phyloP scores from a whole-genome alignment of 2,888 invertebrate species.

The Cloeon dipterum region DNA sequence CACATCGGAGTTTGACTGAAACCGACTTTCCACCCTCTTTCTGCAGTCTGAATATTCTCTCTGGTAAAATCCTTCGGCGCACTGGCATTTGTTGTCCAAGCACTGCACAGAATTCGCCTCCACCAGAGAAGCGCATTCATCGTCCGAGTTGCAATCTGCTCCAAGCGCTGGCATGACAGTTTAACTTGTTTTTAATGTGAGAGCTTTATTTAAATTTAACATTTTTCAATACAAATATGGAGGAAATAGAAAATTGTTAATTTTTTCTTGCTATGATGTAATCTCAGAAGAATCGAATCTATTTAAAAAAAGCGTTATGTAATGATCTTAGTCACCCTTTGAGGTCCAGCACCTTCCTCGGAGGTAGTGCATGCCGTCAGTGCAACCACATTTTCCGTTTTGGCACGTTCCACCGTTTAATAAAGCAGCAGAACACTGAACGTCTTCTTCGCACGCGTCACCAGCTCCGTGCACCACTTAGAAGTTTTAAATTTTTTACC shows the following conservation, averaged over 20 bases:
- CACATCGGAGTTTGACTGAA: too few species aligned
- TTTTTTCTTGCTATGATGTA: too few species aligned
- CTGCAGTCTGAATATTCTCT: not conserved
- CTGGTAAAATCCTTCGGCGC: not conserved
- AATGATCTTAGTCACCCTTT: not conserved
- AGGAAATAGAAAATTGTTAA: too few species aligned
- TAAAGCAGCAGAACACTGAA: not conserved
- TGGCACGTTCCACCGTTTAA: not conserved
- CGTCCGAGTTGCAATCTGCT: not conserved
- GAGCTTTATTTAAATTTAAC: not conserved
- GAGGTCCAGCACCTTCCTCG: not conserved
- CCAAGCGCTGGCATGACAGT: not conserved
- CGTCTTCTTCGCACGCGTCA: not conserved
- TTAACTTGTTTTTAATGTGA: not conserved
- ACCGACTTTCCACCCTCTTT: not conserved
- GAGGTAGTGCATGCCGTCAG: not conserved
- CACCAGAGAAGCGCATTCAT: not conserved
- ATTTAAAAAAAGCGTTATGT: too few species aligned
- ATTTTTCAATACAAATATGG: too few species aligned
- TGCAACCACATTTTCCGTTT: not conserved
- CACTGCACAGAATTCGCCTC: not conserved
- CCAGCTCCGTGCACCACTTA: not conserved
- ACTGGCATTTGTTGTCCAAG: not conserved
- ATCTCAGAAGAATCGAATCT: too few species aligned
- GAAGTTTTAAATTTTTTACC: not conserved